A percentile compares a stretch with the other conserved stretches of the same genome.
Evolutionary conservation across 1,140 invertebrate genomes (phyloP).

Genomic region (Drosophila kikkawai): DNA sequence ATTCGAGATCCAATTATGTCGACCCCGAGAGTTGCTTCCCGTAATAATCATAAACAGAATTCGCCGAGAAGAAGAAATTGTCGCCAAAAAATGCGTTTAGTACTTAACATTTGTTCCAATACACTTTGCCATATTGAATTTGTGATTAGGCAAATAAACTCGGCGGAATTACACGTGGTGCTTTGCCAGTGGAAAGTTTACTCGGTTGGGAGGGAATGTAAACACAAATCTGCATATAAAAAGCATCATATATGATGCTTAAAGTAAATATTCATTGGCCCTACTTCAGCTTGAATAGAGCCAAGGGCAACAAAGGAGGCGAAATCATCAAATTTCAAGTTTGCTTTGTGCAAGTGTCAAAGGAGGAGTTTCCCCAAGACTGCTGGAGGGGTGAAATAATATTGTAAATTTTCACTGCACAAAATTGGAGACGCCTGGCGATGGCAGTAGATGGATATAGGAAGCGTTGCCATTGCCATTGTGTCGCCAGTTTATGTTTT

Average conservation of each 20-base stretch:
- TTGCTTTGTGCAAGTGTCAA: conserved; percentile 56
- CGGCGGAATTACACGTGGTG: conserved; percentile 69
- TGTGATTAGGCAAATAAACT: conserved; percentile 81
- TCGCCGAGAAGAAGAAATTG: conserved; percentile 35
- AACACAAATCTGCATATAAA: conserved; percentile 59
- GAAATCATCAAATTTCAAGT: conserved; percentile 63
- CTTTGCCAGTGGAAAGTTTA: conserved; percentile 63
- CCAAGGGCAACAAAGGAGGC: conserved; percentile 31
- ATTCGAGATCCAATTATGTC: conserved; percentile 58
- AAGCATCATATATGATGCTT: conserved; percentile 55
- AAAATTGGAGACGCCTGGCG: conserved; percentile 39
- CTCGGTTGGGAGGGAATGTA: conserved; percentile 32
- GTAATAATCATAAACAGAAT: conserved; percentile 58
- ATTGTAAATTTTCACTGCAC: conserved; percentile 57
- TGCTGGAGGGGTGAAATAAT: conserved; percentile 44
- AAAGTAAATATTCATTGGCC: conserved; percentile 78
- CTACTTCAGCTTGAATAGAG: conserved; percentile 57
- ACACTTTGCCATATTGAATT: conserved; percentile 81
- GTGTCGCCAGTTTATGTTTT: conserved; percentile 73
- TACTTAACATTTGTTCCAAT: conserved; percentile 72
- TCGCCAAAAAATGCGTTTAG: conserved; percentile 39
- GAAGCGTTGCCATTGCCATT: conserved; percentile 57
- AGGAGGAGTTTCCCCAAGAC: conserved; percentile 18
- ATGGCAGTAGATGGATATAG: conserved; percentile 3
- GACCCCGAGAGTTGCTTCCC: neutral